Percentiles rank a stretch among this genome's conserved stretches.
phyloP scores from a whole-genome alignment of 2,113 vertebrate species.

The Solea solea region DNA sequence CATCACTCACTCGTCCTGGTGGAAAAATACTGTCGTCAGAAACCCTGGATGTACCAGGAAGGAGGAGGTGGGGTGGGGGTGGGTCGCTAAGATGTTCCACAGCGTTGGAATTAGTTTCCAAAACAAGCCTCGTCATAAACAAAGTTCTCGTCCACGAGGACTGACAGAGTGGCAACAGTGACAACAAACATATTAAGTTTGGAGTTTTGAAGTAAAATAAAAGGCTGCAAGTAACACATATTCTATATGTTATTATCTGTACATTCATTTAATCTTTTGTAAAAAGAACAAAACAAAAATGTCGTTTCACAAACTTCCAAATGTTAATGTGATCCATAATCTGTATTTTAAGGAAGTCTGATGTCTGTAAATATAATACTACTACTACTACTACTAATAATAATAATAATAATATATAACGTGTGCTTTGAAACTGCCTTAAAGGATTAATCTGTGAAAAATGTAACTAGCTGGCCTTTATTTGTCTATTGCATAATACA shows the following conservation, averaged over 20 bases:
- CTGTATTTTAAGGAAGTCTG: too few species aligned
- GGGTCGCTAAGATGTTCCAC: neutral
- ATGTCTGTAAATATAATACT: too few species aligned
- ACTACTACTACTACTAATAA: too few species aligned
- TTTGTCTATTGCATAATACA: too few species aligned
- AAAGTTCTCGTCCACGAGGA: slow-evolving; percentile 40
- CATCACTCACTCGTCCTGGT: slow-evolving; percentile 70
- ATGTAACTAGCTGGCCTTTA: too few species aligned
- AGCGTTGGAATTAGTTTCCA: slow-evolving; percentile 23
- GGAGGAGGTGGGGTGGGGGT: too few species aligned
- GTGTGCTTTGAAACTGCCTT: too few species aligned
- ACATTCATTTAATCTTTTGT: too few species aligned
- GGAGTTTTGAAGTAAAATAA: neutral
- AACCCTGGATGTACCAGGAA: slow-evolving; percentile 47
- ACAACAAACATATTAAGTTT: slow-evolving; percentile 5
- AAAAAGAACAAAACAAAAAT: neutral
- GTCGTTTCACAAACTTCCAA: too few species aligned
- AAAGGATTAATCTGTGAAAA: too few species aligned
- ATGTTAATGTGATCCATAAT: too few species aligned
- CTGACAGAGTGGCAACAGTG: neutral
- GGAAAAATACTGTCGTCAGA: slow-evolving; percentile 75
- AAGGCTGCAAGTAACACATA: neutral
- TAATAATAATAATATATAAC: too few species aligned
- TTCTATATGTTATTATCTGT: neutral
- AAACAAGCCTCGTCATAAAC: slow-evolving; percentile 36